Percentiles rank a stretch among this genome's conserved stretches.
Evolutionary conservation across 2,797 vertebrate genomes (phyloP).

Genomic region (Malacoctenus gilli): DNA sequence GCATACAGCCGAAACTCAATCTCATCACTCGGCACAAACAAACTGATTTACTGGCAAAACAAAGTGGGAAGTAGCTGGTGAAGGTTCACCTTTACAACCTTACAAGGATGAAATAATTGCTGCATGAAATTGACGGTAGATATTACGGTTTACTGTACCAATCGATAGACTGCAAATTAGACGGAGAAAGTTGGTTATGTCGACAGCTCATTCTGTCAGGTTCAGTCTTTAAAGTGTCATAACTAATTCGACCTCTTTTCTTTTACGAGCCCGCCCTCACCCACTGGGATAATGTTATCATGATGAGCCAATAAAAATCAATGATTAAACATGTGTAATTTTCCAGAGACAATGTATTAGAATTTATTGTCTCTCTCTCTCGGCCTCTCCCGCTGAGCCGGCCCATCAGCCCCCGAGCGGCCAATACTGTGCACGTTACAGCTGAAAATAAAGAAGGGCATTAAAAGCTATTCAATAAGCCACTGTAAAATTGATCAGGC

Average conservation of each 20-base stretch:
- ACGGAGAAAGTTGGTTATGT: slow-evolving; percentile 31
- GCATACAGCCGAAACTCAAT: neutral
- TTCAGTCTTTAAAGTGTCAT: slow-evolving; percentile 60
- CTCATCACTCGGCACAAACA: neutral
- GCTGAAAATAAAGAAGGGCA: slow-evolving; percentile 82
- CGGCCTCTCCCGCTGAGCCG: slow-evolving; percentile 61
- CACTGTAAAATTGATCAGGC: slow-evolving; percentile 81
- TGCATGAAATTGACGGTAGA: slow-evolving; percentile 12
- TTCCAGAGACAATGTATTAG: slow-evolving; percentile 77
- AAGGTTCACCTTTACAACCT: slow-evolving; percentile 4
- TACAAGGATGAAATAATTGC: slow-evolving; percentile 19
- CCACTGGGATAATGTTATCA: slow-evolving; percentile 67
- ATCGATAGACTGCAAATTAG: slow-evolving; percentile 49
- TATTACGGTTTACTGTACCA: slow-evolving; percentile 18
- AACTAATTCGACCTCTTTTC: slow-evolving; percentile 57
- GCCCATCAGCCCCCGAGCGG: slow-evolving; percentile 46
- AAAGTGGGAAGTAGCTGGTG: neutral
- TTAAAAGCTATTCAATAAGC: slow-evolving; percentile 85
- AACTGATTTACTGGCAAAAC: neutral
- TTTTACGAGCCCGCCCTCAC: slow-evolving; percentile 53
- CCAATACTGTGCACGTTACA: slow-evolving; percentile 73
- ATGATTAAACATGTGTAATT: slow-evolving; percentile 82
- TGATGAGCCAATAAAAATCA: slow-evolving; percentile 72
- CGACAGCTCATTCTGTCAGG: slow-evolving; percentile 46
- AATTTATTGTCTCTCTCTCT: slow-evolving; percentile 70